Percentiles rank a stretch among this genome's conserved stretches.
These are phyloP conservation scores for Neoaliturus tenellus DNA, from an alignment of 2,888 invertebrate genomes.

Conservation along the genomic window DNA sequence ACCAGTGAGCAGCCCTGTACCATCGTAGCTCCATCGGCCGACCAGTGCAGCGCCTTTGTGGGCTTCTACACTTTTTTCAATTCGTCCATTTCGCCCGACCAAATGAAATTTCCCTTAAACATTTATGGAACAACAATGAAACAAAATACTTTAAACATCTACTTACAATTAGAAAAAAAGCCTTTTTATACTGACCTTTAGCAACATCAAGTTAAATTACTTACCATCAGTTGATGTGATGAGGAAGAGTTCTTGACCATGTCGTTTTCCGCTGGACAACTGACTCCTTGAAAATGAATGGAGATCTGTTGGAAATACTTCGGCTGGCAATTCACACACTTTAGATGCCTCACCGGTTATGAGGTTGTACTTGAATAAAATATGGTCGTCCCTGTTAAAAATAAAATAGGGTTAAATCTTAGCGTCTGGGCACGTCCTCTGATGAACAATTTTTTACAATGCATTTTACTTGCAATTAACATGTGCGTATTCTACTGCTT, in stretches of 20 bases:
- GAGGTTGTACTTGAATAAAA: slow-evolving; percentile 92
- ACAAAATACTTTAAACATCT: slow-evolving; percentile 55
- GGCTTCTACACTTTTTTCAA: slow-evolving; percentile 95
- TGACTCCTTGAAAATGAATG: slow-evolving; percentile 85
- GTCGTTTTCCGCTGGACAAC: slow-evolving; percentile 70
- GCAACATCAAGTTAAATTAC: slow-evolving; percentile 70
- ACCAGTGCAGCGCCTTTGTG: slow-evolving; percentile 94
- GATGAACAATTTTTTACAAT: too few species aligned
- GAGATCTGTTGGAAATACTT: slow-evolving; percentile 93
- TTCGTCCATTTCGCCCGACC: slow-evolving; percentile 90
- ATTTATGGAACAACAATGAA: slow-evolving; percentile 45
- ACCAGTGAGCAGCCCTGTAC: slow-evolving; percentile 95
- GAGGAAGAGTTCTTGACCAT: slow-evolving; percentile 86
- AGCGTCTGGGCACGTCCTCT: too few species aligned
- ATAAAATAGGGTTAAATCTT: neutral
- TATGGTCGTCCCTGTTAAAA: slow-evolving; percentile 90
- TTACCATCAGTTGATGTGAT: slow-evolving; percentile 93
- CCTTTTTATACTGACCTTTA: too few species aligned
- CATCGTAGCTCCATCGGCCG: slow-evolving; percentile 97
- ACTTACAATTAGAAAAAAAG: too few species aligned
- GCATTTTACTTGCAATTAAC: too few species aligned
- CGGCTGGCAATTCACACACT: slow-evolving; percentile 86
- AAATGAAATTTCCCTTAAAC: slow-evolving; percentile 86
- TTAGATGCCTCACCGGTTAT: slow-evolving; percentile 85
- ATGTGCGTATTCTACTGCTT: too few species aligned